Base-by-base conservation (phyloP, 1,140 invertebrate species). In the Drosophila pachea region DNA sequence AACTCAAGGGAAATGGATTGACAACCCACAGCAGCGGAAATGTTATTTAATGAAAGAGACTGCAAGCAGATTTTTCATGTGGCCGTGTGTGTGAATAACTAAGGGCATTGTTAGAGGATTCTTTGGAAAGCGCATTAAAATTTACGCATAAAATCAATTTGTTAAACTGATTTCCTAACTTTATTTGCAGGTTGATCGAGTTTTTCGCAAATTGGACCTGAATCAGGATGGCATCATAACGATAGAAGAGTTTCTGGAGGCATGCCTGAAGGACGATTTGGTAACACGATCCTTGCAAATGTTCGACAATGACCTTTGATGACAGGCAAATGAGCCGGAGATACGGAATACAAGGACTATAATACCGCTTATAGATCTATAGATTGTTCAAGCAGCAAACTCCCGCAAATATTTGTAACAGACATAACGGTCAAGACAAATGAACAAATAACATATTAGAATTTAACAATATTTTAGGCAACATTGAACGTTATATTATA, bases 161-260 rank as follows among this genome's bases (percentile, higher is more conserved):
- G 2, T 53, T 9, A 29, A 8, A 14, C 12, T 7, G 35, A 7
- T 43, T 16, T 38, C 1, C 5, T 0, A 3, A 9, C 11, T 53
- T 0, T 3, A 9, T n/a, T 53, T 60, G 0, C 36, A 94, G 90
- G 93, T 96, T 58, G 95, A 96, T 86, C 91, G 94, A 73, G 95
- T 96, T 45, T 96, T 96, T 91, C 93, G 95, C 89, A 97, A 97
- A 91, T 92, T 98, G 84, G 97, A 98, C 89, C 91, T 97, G 64
- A 98, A 98, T 91, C 94, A 96, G 90, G 97, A 98, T 89, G 97
- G 97, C 58, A 95, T 98, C 58, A 97, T 98, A 88, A 97, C 97
- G 65, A 96, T 97, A 90, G 97, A 98, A 90, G 97, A 98, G 91
- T 98, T 98, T 90, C 95, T 98, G 88, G 97, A 98, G 91, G 97